phyloP scores from a whole-genome alignment of 2,888 invertebrate genomes.

The Agriopis aurantiaria region DNA sequence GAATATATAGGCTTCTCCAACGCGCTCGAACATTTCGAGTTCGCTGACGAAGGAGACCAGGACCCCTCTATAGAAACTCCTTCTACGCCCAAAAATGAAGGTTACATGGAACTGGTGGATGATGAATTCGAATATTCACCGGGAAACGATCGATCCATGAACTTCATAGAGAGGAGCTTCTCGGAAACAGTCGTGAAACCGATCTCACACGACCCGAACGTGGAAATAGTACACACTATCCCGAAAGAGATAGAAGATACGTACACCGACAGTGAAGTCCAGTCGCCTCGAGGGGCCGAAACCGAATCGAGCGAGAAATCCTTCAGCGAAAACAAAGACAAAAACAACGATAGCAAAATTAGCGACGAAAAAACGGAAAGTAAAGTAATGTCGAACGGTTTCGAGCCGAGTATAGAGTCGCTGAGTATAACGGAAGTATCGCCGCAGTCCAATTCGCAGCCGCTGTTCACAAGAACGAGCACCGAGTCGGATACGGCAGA shows the following conservation, averaged over 20 bases:
- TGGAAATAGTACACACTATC: constrained; percentile 46
- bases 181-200: constrained; percentile 73
- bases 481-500: constrained; percentile 52
- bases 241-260: constrained; percentile 42
- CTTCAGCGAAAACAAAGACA: constrained; percentile 47
- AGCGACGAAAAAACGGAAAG: constrained; percentile 40
- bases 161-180: constrained; percentile 84
- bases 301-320: constrained; percentile 57
- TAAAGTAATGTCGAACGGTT: constrained; percentile 46
- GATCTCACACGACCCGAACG: constrained; percentile 49
- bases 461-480: constrained; percentile 53
- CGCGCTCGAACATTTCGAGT: constrained; percentile 93
- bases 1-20: constrained; percentile 74
- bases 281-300: constrained; percentile 43
- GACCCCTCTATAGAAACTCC: constrained; percentile 89
- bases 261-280: constrained; percentile 31
- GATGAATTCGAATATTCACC: constrained; percentile 77
- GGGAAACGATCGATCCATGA: constrained; percentile 80
- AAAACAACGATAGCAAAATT: constrained; percentile 42
- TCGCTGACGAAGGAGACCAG: constrained; percentile 94
- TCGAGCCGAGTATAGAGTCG: constrained; percentile 60
- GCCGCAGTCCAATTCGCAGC: constrained; percentile 51
- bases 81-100: constrained; percentile 67
- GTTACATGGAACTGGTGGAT: constrained; percentile 80
- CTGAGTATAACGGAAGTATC: constrained; percentile 70